phyloP scores from a whole-genome alignment of 2,113 vertebrate species.

The Gyps fulvus region DNA sequence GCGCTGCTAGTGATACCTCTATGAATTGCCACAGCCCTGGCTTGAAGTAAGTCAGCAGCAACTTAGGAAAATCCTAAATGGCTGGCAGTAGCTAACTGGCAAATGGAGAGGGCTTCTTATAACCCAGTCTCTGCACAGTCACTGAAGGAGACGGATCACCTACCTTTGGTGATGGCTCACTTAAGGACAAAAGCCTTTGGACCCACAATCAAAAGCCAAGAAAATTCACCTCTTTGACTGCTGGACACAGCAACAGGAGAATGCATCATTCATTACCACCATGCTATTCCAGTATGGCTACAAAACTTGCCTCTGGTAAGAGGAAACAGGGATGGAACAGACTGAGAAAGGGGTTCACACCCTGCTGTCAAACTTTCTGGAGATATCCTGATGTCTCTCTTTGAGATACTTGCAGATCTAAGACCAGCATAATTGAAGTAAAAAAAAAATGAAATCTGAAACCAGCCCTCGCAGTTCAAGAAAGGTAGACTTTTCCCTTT shows the following conservation, averaged over 20 bases:
- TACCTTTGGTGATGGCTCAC: not conserved
- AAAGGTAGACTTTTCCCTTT: not conserved
- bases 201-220: not conserved
- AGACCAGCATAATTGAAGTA: not conserved
- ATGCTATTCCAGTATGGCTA: not conserved
- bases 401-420: not conserved
- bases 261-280: accelerated
- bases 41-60: not conserved
- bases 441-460: not conserved
- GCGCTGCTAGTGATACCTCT: not conserved
- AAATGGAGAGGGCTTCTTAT: not conserved
- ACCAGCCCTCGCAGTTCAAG: not conserved
- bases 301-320: not conserved
- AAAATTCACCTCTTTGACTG: not conserved
- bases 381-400: not conserved
- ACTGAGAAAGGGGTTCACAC: not conserved
- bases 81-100: not conserved
- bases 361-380: not conserved
- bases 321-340: not conserved
- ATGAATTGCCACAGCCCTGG: not conserved
- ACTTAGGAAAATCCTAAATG: not conserved
- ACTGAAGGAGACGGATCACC: not conserved
- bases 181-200: not conserved
- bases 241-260: not conserved
- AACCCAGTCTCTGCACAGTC: not conserved